Percentiles rank a stretch among this genome's conserved stretches.
phyloP scores from a whole-genome alignment of 2,888 invertebrate species.

The Dascillus cervinus region DNA sequence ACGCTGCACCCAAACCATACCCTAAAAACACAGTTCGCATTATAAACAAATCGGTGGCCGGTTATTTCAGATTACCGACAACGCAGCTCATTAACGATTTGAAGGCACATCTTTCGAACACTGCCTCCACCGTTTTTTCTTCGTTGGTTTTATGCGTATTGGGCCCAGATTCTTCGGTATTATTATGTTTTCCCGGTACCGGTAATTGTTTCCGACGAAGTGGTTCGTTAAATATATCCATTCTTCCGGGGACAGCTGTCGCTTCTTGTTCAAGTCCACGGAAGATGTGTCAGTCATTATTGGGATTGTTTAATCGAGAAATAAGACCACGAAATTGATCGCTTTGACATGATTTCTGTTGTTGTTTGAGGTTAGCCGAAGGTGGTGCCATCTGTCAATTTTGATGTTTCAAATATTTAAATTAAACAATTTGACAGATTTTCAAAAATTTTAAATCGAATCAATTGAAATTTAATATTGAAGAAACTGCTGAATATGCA shows the following conservation, averaged over 20 bases:
- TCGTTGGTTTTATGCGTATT: slow-evolving; percentile 77
- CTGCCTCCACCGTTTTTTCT: slow-evolving; percentile 77
- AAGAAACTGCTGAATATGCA: too few species aligned
- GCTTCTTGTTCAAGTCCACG: slow-evolving; percentile 20
- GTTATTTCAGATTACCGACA: too few species aligned
- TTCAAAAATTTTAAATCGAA: too few species aligned
- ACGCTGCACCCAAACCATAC: slow-evolving; percentile 87
- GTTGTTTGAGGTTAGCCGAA: too few species aligned
- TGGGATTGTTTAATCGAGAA: too few species aligned
- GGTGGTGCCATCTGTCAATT: too few species aligned
- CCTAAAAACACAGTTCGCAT: slow-evolving; percentile 49
- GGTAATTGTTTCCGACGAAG: slow-evolving; percentile 46
- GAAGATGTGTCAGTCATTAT: too few species aligned
- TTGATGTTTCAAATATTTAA: too few species aligned
- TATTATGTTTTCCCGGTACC: slow-evolving; percentile 75
- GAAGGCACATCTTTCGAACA: slow-evolving; percentile 90
- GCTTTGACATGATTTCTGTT: too few species aligned
- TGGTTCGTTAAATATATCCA: slow-evolving; percentile 36
- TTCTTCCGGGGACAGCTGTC: slow-evolving; percentile 32
- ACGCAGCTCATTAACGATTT: slow-evolving; percentile 90
- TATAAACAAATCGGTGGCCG: slow-evolving; percentile 17
- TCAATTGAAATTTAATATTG: too few species aligned
- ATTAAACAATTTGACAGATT: too few species aligned
- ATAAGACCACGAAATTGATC: too few species aligned
- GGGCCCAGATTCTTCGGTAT: slow-evolving; percentile 73